Conservation (phyloP, 2,113 vertebrate genomes). For the Perca schrenkii region DNA sequence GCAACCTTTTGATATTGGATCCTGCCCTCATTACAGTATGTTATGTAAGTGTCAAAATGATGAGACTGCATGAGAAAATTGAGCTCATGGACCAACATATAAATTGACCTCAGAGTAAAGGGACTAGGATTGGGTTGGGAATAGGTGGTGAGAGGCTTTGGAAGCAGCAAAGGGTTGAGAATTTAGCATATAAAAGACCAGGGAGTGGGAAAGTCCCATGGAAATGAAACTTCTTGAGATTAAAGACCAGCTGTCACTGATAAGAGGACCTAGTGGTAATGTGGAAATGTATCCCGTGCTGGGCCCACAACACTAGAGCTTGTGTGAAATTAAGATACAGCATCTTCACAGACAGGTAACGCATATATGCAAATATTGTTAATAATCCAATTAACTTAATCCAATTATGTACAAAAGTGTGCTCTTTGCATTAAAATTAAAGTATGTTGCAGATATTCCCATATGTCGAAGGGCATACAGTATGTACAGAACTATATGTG, state of each 20-base stretch:
- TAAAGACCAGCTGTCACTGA: constrained; percentile 18
- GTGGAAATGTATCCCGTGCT: constrained; percentile 16
- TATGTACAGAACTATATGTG: neutral
- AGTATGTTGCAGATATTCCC: neutral
- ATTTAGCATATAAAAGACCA: constrained; percentile 48
- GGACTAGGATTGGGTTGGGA: constrained; percentile 17
- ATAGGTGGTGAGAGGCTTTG: neutral
- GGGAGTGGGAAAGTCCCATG: constrained; percentile 14
- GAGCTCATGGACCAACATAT: constrained; percentile 35
- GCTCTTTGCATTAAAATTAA: constrained; percentile 6
- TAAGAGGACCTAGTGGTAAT: constrained; percentile 14
- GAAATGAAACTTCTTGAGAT: constrained; percentile 28
- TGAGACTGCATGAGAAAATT: constrained; percentile 9
- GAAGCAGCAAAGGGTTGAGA: constrained; percentile 24
- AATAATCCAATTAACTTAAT: too few species aligned
- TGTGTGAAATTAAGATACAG: constrained; percentile 3
- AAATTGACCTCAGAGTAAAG: constrained; percentile 27
- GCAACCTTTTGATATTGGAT: constrained; percentile 29
- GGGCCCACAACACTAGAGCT: constrained; percentile 1
- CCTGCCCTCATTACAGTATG: constrained; percentile 11
- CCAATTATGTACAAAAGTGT: constrained; percentile 22
- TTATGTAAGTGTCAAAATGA: constrained; percentile 26
- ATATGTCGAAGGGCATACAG: neutral
- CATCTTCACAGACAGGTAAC: constrained; percentile 1
- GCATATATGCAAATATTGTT: constrained; percentile 29